Conservation (phyloP, 2,888 invertebrate species). For the Melinopterus prodromus region DNA sequence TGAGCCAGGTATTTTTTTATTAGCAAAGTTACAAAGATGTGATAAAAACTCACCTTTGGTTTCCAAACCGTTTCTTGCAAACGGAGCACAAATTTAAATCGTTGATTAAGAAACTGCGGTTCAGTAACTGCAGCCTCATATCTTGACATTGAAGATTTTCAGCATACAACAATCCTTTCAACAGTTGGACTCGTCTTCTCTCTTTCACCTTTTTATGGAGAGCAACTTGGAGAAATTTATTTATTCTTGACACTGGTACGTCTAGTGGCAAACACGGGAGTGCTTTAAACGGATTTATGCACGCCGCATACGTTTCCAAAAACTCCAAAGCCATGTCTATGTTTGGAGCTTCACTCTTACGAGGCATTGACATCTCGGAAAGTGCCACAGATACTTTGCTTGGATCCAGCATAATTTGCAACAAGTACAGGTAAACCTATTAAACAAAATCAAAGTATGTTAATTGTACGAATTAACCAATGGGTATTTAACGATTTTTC, state of each 20-base stretch:
- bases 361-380: conserved; percentile 61
- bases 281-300: conserved; percentile 84
- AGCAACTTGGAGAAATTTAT: conserved; percentile 63
- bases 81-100: conserved; percentile 90
- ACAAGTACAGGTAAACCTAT: conserved; percentile 57
- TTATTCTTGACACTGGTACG: conserved; percentile 79
- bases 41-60: conserved; percentile 72
- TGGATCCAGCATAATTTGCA: conserved; percentile 57
- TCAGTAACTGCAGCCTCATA: conserved; percentile 80
- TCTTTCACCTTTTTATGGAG: conserved; percentile 77
- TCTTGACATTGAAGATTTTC: conserved; percentile 88
- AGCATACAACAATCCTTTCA: conserved; percentile 84
- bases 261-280: conserved; percentile 82
- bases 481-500: background rate
- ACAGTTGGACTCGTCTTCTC: conserved; percentile 77
- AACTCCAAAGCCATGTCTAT: conserved; percentile 81
- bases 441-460: conserved; percentile 35
- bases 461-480: conserved; percentile 8
- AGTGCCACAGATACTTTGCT: conserved; percentile 50
- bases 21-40: background rate
- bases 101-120: conserved; percentile 82
- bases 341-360: conserved; percentile 75
- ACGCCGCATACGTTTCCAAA: conserved; percentile 83
- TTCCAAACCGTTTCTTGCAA: conserved; percentile 93
- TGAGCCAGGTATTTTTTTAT: background rate